These are phyloP conservation scores for Indicator maculatus DNA, from an alignment of 2,113 vertebrate species.

Conservation along the genomic window DNA sequence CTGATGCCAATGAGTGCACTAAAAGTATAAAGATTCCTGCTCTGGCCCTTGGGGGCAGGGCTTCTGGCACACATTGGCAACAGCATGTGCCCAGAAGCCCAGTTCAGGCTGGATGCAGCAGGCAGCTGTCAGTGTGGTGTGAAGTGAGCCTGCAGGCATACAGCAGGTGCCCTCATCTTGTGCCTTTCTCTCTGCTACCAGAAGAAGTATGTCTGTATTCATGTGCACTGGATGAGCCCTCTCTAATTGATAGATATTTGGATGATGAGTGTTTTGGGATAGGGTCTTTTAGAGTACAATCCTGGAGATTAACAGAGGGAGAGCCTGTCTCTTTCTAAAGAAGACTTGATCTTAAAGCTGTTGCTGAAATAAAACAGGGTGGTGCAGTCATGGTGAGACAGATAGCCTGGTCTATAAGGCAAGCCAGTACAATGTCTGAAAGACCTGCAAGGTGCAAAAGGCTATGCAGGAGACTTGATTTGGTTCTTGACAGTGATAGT, in stretches of 20 bases:
- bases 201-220: neutral
- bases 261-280: neutral
- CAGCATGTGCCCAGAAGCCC: neutral
- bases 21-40: neutral
- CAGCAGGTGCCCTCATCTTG: neutral
- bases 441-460: neutral
- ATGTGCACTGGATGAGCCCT: neutral
- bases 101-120: neutral
- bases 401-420: neutral
- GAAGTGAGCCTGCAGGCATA: neutral
- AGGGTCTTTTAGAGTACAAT: neutral
- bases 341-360: neutral
- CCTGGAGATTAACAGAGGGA: neutral
- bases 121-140: neutral
- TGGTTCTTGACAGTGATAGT: neutral
- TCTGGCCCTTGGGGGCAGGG: neutral
- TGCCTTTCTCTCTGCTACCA: neutral
- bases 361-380: neutral
- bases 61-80: neutral
- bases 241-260: neutral
- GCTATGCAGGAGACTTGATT: neutral
- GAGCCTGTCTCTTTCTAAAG: neutral
- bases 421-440: neutral
- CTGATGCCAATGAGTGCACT: fast-evolving
- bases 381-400: neutral